Evolutionary conservation across 2,888 invertebrate species (phyloP).

Genomic region (Drosophila mayaguana): DNA sequence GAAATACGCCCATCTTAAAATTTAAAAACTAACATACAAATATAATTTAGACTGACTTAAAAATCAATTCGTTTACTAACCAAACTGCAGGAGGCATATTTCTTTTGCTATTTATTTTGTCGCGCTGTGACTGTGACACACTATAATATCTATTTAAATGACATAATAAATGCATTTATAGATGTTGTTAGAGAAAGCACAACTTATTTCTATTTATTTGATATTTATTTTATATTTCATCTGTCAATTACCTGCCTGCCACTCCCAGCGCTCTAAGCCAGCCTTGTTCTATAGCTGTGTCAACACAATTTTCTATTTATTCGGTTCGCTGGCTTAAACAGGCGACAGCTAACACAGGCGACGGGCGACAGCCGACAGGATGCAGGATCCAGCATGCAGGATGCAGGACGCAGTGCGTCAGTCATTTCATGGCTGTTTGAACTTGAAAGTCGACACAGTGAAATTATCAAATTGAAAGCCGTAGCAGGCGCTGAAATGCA

Average conservation of each 20-base stretch:
- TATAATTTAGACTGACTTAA: no score
- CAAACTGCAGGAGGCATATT: no score
- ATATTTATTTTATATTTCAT: neutral
- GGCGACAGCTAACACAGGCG: conserved; percentile 1
- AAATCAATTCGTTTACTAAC: no score
- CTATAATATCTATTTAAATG: no score
- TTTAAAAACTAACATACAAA: no score
- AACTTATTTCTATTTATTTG: neutral
- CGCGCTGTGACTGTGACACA: no score
- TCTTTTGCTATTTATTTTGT: no score
- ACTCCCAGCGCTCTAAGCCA: neutral
- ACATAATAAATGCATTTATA: no score
- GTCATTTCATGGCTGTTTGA: conserved; percentile 70
- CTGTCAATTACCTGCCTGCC: neutral
- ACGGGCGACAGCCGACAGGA: neutral
- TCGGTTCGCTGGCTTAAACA: conserved; percentile 29
- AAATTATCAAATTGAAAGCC: conserved; percentile 63
- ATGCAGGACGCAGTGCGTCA: conserved; percentile 13
- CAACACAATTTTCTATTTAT: conserved; percentile 48
- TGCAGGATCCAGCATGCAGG: conserved; percentile 24
- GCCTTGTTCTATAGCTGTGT: conserved; percentile 18
- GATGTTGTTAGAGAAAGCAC: no score
- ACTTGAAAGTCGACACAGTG: conserved; percentile 65
- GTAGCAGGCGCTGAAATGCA: conserved; percentile 51
- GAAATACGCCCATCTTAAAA: no score